Base-by-base conservation (phyloP, 2,888 invertebrate genomes). In the Pteria penguin region DNA sequence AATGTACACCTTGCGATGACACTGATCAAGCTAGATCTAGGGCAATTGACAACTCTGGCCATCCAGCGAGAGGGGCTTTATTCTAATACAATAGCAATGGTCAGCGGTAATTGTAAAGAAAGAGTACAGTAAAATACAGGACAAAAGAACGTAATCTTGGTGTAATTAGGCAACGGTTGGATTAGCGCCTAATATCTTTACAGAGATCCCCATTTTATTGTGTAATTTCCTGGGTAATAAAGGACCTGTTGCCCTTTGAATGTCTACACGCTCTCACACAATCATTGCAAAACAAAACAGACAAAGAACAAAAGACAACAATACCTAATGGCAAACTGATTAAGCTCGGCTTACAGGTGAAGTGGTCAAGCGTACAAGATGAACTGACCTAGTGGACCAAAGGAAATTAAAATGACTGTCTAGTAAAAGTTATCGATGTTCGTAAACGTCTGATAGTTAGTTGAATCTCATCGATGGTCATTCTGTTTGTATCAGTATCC, bases 181-280 rank as follows among this genome's bases (percentile, higher is more conserved):
- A 68, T 68, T 68, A 68, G 55, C 31, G 52, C 31, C 57, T 68
- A 68, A 68, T 68, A 32, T 68, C 55, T 68, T 68, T 52, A 68
- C 68, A 68, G 33, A 24, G 68, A 57, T 55, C 22, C 26, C 68
- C 29, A 31, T 52, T 45, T 55, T 57, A 68, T 68, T 68, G 68
- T 68, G 68, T 68, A 68, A 68, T 55, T 45, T 45, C 45, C 45
- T 45, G 45, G 45, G 8, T 45, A 45, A 45, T 45, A 45, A 45
- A 45, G 45, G 45, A 45, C 45, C 45, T 45, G 45, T 45, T 45
- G 45, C 45, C 18, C n/a, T 45, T 45, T 14, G 18, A 45, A 45
- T 8, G 45, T 18, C 45, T 8, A 8, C 11, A 45, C 11, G 45
- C 18, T 18, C 45, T 45, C 8, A 18, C 65, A 26, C 32, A 68